Evolutionary conservation across 1,140 invertebrate genomes (phyloP), one percentile per base, ranked within the genome.

Genomic region (Sminthurinus signatus): DNA sequence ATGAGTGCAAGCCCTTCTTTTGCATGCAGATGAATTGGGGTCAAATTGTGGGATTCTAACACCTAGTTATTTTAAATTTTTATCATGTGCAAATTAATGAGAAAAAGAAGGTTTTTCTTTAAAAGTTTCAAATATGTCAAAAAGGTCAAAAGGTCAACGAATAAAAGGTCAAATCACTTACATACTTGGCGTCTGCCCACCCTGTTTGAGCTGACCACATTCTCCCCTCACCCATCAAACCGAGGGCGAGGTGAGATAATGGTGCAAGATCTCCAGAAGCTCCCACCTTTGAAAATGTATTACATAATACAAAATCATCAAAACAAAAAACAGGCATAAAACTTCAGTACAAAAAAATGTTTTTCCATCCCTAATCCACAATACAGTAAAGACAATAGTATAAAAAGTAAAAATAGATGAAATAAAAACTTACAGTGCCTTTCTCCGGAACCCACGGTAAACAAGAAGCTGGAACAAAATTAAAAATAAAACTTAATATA

Each of bases 181-280:
- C 84, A 69, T 83, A 81, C 78, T 80, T 81, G 10, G 86, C 85
- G 64, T 85, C 80, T 19, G 79, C 83, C 86, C 86, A 88, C 15
- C 87, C 87, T 50, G 85, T 87, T 65, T 80, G 74, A 51, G 84
- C 80, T 72, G 83, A 86, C 87, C 86, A 88, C 86, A 88, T 88
- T 73, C 83, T 82, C 1, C 86, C 87, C 77, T 89, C 87, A n/a
- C 86, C 86, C 73, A 88, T 80, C 66, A 88, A 86, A 75, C 65
- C 64, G 15, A 73, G 68, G 1, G 86, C 85, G 44, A 88, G 75
- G 76, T 88, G 86, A 17, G 86, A 78, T 51, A 89, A 72, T 1
- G 87, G 86, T 4, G 85, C 85, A 55, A 88, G 76, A 75, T 88
- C 86, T 0, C 86, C 86, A 70, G 83, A 85, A 2, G 87, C 87